Evolutionary conservation across 2,113 vertebrate species (phyloP).

Genomic region (Mirounga angustirostris): DNA sequence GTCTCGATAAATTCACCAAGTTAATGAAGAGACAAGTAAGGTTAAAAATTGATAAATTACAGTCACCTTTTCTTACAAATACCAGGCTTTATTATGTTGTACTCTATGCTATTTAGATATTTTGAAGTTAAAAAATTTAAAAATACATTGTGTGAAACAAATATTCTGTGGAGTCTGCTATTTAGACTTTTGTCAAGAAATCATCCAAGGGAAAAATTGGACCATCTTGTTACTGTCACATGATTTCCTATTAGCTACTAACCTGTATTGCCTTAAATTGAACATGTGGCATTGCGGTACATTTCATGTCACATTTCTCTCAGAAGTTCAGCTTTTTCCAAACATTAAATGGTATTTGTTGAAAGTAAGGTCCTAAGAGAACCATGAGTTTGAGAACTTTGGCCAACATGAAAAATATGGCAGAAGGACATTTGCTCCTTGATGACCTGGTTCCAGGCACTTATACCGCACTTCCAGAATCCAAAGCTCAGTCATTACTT

Average conservation of each 20-base stretch:
- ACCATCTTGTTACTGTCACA: background rate
- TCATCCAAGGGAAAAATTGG: background rate
- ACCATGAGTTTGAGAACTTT: background rate
- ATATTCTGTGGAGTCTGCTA: background rate
- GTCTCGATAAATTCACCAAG: background rate
- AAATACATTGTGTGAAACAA: background rate
- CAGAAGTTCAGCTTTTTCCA: background rate
- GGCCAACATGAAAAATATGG: background rate
- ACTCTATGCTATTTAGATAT: background rate
- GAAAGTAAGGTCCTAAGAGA: background rate
- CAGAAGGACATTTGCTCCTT: background rate
- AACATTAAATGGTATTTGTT: background rate
- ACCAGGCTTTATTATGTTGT: background rate
- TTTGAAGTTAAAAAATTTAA: background rate
- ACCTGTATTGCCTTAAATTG: background rate
- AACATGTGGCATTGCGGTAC: background rate
- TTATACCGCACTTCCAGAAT: background rate
- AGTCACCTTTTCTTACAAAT: background rate
- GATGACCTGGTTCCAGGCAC: too few species aligned
- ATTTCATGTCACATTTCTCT: background rate
- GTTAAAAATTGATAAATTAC: background rate
- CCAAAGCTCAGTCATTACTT: background rate
- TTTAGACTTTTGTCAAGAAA: background rate
- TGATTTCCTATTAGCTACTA: background rate
- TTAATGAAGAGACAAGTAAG: background rate